A percentile compares a stretch with the other conserved stretches of the same genome.
phyloP scores from a whole-genome alignment of 2,888 invertebrate genomes.

The Mechanitis mazaeus region DNA sequence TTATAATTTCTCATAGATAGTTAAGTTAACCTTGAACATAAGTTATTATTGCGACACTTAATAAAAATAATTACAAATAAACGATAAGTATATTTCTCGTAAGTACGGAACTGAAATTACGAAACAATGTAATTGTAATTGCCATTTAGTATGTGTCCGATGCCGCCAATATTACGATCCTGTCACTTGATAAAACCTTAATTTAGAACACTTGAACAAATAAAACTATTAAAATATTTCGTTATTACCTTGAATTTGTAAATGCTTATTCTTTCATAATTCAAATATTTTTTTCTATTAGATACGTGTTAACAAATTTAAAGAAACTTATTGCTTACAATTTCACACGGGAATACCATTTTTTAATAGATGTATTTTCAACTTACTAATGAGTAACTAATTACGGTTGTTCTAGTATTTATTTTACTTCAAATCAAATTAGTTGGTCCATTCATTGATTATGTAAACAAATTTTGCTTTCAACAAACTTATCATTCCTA shows the following conservation, averaged over 20 bases:
- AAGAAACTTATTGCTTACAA: no score
- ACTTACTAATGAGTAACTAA: no score
- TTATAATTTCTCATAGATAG: no score
- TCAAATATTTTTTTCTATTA: background rate
- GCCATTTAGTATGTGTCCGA: background rate
- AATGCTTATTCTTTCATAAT: background rate
- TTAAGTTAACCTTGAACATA: background rate
- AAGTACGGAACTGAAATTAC: background rate
- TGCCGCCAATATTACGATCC: background rate
- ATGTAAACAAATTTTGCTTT: no score
- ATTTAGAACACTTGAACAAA: constrained; percentile 3
- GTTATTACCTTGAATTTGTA: background rate
- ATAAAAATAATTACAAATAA: background rate
- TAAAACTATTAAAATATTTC: background rate
- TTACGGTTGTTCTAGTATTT: no score
- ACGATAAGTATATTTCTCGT: no score
- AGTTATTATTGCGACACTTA: constrained; percentile 2
- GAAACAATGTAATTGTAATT: background rate
- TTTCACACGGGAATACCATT: no score
- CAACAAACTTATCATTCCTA: no score
- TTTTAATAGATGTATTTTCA: no score
- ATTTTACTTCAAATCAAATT: no score
- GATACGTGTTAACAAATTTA: background rate
- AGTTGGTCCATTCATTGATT: no score
- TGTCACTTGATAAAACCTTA: background rate